These are phyloP conservation scores for Brachyhypopomus occidentalis DNA, from an alignment of 2,113 vertebrate genomes.

Conservation along the genomic window DNA sequence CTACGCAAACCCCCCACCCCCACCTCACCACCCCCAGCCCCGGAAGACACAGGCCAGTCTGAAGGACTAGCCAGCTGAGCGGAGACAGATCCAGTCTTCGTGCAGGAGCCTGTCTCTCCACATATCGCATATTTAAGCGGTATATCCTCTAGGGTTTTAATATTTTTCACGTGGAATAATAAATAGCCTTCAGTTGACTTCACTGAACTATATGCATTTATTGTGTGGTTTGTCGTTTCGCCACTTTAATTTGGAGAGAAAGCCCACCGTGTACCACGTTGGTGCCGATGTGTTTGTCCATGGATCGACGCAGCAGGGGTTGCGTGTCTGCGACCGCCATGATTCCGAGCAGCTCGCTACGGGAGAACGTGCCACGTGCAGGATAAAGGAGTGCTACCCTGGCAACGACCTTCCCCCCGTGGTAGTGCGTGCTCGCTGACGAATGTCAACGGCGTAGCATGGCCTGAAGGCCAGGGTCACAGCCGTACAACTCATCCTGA, in stretches of 20 bases:
- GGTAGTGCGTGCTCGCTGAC: not conserved
- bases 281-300: not conserved
- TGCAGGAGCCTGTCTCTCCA: not conserved
- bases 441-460: not conserved
- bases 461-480: not conserved
- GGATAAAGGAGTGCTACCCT: not conserved
- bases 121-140: too few species aligned
- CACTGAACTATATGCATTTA: too few species aligned
- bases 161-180: too few species aligned
- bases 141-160: not conserved
- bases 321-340: not conserved
- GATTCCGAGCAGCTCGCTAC: not conserved
- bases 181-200: too few species aligned
- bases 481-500: not conserved
- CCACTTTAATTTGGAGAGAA: not conserved
- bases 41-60: not conserved
- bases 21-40: not conserved
- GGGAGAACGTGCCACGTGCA: not conserved
- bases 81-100: not conserved
- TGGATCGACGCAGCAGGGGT: not conserved
- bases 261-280: not conserved
- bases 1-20: slow-evolving; percentile 3
- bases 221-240: not conserved
- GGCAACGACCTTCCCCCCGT: not conserved
- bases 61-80: not conserved